Conservation (phyloP, 2,113 vertebrate genomes). For the Tyrannus savana region DNA sequence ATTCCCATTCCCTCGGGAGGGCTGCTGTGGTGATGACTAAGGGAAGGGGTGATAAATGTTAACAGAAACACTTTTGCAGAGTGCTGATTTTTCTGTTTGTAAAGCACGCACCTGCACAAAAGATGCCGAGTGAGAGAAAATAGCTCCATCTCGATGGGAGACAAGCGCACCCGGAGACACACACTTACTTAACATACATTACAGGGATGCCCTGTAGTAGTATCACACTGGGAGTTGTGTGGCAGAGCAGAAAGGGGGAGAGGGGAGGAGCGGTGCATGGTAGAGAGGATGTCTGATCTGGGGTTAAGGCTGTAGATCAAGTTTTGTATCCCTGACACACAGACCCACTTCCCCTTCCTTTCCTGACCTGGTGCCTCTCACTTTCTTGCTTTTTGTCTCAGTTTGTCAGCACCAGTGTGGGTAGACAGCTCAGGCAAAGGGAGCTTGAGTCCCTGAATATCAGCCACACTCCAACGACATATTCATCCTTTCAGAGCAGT, state of each 20-base stretch:
- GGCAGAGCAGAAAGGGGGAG: neutral
- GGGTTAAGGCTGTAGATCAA: neutral
- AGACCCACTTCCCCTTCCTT: neutral
- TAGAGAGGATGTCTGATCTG: neutral
- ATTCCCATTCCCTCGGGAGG: conserved; percentile 37
- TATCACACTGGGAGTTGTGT: neutral
- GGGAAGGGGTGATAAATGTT: conserved; percentile 78
- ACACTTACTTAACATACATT: conserved; percentile 53
- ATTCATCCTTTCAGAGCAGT: neutral
- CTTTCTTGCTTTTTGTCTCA: neutral
- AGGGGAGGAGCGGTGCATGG: neutral
- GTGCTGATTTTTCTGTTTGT: conserved; percentile 76
- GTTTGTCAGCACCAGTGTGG: neutral
- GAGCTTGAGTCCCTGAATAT: neutral
- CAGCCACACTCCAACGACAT: neutral
- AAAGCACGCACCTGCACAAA: conserved; percentile 73
- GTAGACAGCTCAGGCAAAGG: neutral
- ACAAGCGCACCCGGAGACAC: neutral
- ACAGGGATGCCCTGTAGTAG: conserved; percentile 19
- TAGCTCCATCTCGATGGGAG: conserved; percentile 57
- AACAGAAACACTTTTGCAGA: conserved; percentile 75
- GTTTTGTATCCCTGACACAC: neutral
- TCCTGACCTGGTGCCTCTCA: neutral
- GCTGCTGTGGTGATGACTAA: conserved; percentile 68
- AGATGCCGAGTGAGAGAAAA: conserved; percentile 69